These are phyloP conservation scores for Anolis apletophallus DNA, from an alignment of 2,797 vertebrate species.

Conservation along the genomic window DNA sequence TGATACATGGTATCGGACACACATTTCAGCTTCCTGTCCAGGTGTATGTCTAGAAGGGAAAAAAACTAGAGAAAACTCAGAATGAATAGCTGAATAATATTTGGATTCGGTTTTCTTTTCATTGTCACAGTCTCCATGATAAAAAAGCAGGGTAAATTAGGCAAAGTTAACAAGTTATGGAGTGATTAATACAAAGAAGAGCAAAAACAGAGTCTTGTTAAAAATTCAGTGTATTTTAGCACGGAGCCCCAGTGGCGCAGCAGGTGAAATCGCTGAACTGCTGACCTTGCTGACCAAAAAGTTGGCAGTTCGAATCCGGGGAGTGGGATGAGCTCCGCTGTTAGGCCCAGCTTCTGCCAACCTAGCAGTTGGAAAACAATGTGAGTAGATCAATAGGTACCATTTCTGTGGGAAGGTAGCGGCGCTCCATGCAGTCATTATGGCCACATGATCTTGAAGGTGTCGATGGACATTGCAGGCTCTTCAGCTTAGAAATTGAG, in stretches of 20 bases:
- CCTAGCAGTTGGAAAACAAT: too few species aligned
- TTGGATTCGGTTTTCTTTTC: not conserved
- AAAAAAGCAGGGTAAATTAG: not conserved
- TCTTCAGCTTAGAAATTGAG: too few species aligned
- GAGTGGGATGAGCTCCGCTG: too few species aligned
- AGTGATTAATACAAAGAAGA: not conserved
- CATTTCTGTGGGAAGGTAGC: too few species aligned
- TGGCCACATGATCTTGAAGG: too few species aligned
- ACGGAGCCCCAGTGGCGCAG: not conserved
- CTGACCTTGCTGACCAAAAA: too few species aligned
- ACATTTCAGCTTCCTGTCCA: not conserved
- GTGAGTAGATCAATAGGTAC: too few species aligned
- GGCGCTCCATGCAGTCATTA: too few species aligned
- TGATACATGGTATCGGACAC: not conserved
- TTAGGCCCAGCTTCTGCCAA: too few species aligned
- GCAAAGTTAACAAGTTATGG: not conserved
- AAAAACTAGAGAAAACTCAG: not conserved
- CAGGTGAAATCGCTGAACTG: too few species aligned
- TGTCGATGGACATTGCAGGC: too few species aligned
- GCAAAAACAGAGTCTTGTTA: not conserved
- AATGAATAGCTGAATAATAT: not conserved
- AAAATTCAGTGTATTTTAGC: not conserved
- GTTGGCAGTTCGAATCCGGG: too few species aligned
- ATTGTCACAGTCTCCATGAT: not conserved
- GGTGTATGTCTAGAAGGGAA: not conserved